These are phyloP conservation scores for Mamestra configurata DNA, from an alignment of 1,140 invertebrate species.

Conservation along the genomic window DNA sequence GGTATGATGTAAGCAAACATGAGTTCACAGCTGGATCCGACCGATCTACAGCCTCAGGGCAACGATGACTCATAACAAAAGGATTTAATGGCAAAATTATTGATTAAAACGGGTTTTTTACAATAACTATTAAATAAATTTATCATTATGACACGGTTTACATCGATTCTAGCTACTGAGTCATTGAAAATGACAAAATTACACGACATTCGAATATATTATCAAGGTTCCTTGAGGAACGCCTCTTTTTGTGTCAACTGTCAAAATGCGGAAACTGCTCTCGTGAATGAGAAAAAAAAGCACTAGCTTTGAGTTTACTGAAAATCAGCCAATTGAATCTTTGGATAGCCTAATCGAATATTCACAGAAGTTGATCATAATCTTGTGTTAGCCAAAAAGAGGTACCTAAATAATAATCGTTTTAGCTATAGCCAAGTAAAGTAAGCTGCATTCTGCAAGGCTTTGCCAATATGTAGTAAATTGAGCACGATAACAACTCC, in stretches of 20 bases:
- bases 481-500: conserved; percentile 4
- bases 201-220: not conserved
- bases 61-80: conserved; percentile 19
- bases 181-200: conserved; percentile 3
- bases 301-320: too few species aligned
- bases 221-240: not conserved
- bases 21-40: conserved; percentile 43
- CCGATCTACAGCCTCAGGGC: conserved; percentile 1
- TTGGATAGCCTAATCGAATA: too few species aligned
- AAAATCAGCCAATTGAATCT: too few species aligned
- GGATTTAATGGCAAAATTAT: conserved; percentile 34
- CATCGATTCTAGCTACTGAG: not conserved
- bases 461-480: conserved; percentile 37
- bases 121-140: conserved; percentile 15
- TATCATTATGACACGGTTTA: not conserved
- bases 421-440: not conserved
- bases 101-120: conserved; percentile 16
- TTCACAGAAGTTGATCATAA: too few species aligned
- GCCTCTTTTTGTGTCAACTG: not conserved
- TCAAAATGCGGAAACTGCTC: not conserved
- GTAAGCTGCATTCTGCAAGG: conserved; percentile 21
- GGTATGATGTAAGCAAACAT: conserved; percentile 56
- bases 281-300: too few species aligned
- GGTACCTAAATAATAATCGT: too few species aligned
- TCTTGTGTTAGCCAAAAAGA: too few species aligned